phyloP scores from a whole-genome alignment of 2,888 invertebrate species.

The Drosophila siamana region DNA sequence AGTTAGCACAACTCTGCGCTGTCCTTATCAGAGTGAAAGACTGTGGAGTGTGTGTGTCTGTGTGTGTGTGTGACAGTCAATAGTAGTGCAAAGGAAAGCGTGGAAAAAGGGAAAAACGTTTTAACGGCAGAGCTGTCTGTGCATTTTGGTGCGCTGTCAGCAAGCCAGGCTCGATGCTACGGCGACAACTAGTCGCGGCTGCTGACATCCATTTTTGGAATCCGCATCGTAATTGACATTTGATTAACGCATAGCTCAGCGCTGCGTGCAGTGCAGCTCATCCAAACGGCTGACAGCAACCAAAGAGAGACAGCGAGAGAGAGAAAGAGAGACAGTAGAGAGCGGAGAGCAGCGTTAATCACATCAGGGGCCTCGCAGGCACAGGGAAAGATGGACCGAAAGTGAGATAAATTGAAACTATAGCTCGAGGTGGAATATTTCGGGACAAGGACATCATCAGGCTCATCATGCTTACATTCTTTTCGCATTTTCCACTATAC shows the following conservation, averaged over 20 bases:
- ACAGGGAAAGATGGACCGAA: slow-evolving; percentile 20
- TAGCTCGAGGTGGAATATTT: slow-evolving; percentile 6
- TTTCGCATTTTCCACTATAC: not conserved
- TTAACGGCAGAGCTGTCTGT: slow-evolving; percentile 30
- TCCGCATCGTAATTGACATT: slow-evolving; percentile 62
- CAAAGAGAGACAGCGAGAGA: slow-evolving; percentile 1
- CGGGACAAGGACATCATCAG: not conserved
- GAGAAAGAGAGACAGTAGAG: slow-evolving; percentile 13
- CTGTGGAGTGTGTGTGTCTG: not conserved
- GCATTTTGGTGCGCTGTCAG: slow-evolving; percentile 34
- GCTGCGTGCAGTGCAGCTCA: slow-evolving; percentile 6
- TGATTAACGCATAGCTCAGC: slow-evolving; percentile 59
- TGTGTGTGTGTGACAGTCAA: slow-evolving; percentile 12
- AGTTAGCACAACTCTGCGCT: not conserved
- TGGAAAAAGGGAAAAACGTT: slow-evolving; percentile 48
- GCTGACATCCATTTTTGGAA: slow-evolving; percentile 47
- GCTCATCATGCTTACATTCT: not conserved
- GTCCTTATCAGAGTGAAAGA: slow-evolving; percentile 1
- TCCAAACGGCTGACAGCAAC: slow-evolving; percentile 23
- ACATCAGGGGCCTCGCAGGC: slow-evolving; percentile 29
- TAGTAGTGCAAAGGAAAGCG: slow-evolving; percentile 22
- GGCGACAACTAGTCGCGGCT: slow-evolving; percentile 10
- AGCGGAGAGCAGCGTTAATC: slow-evolving; percentile 47
- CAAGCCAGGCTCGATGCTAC: slow-evolving; percentile 27
- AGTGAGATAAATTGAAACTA: slow-evolving; percentile 25